Evolutionary conservation across 1,140 invertebrate species (phyloP), one percentile per base, ranked within the genome.

Genomic region (Papilio polytes): DNA sequence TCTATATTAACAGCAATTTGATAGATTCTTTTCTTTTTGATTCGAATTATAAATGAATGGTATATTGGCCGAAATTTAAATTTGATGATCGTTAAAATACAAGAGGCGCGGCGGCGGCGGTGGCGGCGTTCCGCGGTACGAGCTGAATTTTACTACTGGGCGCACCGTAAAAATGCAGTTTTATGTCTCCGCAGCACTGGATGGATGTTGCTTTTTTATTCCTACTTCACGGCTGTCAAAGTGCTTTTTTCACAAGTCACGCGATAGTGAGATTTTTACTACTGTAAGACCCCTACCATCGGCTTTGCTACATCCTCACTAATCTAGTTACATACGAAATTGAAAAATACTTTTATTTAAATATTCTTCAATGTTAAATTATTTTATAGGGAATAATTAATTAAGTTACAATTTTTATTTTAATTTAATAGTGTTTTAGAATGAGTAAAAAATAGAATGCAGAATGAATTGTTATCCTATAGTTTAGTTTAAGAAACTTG

Each of bases 191-290:
- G 74, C 80, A 56, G 63, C 51, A 56, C 76, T 63, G 80, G 84
- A 70, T 81, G 84, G 82, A 84, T 86, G 85, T 81, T 86, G 81
- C 82, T 84, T 89, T 88, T 90, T 90, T 89, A 87, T 89, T 88
- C 84, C 83, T 73, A 83, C 86, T 89, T 85, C 86, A 81, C 85
- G 87, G 84, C 85, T 85, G 87, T 90, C 89, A 89, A 85, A 85
- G 78, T 85, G 77, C 81, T 87, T 88, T 89, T 89, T 89, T 87
- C 80, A 85, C 82, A 80, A 84, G 85, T 83, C 83, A 85, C 83
- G 85, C 82, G 84, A 86, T 86, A 87, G 85, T 90, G 85, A 88
- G 86, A 85, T 88, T 90, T 89, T 89, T 85, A 84, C 81, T 78
- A 48, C 70, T n/a, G 56, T 15, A 2, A 51, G 15, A 41, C 26